Evolutionary conservation across 1,140 invertebrate species (phyloP).

Genomic region (Hesperophylax magnus): DNA sequence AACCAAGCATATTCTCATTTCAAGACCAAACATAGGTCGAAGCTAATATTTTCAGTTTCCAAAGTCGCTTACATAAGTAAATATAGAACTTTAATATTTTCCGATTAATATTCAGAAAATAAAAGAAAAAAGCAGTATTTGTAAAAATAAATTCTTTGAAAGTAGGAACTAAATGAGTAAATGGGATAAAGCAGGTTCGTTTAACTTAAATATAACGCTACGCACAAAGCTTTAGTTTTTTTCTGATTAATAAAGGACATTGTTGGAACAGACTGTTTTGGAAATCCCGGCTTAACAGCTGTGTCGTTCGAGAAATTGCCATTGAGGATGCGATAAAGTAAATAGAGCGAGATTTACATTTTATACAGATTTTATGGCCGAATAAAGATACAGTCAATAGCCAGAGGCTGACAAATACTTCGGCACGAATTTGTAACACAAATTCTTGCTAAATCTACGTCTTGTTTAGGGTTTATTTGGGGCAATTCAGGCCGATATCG

Average conservation of each 20-base stretch:
- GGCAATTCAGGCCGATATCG: not conserved
- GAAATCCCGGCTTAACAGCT: not conserved
- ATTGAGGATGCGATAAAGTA: slow-evolving; percentile 21
- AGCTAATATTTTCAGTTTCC: too few species aligned
- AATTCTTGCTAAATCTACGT: not conserved
- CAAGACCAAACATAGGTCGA: too few species aligned
- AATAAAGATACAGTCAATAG: slow-evolving; percentile 23
- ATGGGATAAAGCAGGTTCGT: too few species aligned
- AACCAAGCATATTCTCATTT: too few species aligned
- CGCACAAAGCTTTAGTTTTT: too few species aligned
- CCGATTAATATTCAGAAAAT: too few species aligned
- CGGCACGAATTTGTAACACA: not conserved
- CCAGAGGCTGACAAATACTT: slow-evolving; percentile 3
- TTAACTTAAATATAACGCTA: too few species aligned
- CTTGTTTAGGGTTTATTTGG: not conserved
- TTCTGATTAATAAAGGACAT: not conserved
- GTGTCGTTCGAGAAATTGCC: slow-evolving; percentile 6
- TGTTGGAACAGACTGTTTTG: not conserved
- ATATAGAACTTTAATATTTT: too few species aligned
- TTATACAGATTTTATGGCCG: slow-evolving; percentile 21
- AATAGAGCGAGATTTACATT: slow-evolving; percentile 26
- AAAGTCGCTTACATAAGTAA: too few species aligned
- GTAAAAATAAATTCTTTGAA: too few species aligned
- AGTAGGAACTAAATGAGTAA: too few species aligned
- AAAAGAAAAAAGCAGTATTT: too few species aligned